Evolutionary conservation across 2,797 vertebrate genomes (phyloP), one percentile per base, ranked within the genome.

Genomic region (Merluccius polli): DNA sequence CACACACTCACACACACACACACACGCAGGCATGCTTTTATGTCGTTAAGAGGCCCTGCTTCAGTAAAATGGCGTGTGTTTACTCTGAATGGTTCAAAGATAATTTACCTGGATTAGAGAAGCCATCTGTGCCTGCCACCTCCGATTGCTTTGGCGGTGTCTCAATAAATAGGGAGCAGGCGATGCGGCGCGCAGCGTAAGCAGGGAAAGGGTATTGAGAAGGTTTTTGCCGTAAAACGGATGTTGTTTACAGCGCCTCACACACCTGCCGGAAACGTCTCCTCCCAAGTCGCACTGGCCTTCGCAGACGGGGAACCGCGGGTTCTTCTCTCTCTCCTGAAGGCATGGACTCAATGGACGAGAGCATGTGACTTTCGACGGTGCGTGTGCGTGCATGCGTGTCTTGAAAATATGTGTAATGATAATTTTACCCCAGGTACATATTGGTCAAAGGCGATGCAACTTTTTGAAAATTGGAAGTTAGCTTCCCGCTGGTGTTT

Each of bases 51-150:
- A 87, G 84, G 83, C 81, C 75, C 78, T 85, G 79, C 83, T 89
- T 83, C 82, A 76, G 83, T 77, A 87, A 85, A 91, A 89, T 73
- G 79, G 83, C 82, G 16, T 52, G 89, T 93, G 90, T 92, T 93
- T 92, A 92, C 90, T 89, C 87, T 83, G 88, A 89, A 92, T 90
- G 89, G 90, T 93, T 93, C 89, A 92, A 92, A 92, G 89, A 91
- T 92, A 92, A 92, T 93, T 93, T 93, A 92, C 89, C 90, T 93
- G 92, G 92, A 93, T 93, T 93, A 93, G 90, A 89, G 88, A 78
- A 90, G 88, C 93, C 92, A 92, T 93, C 92, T 93, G 92, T 85
- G 87, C 87, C 88, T 89, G 90, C 90, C 90, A 89, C 88, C 87
- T 87, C 89, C 90, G 88, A 92, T 91, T 93, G 90, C 90, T 92